Conservation (phyloP, 2,888 invertebrate genomes). For the Cantharis rustica region DNA sequence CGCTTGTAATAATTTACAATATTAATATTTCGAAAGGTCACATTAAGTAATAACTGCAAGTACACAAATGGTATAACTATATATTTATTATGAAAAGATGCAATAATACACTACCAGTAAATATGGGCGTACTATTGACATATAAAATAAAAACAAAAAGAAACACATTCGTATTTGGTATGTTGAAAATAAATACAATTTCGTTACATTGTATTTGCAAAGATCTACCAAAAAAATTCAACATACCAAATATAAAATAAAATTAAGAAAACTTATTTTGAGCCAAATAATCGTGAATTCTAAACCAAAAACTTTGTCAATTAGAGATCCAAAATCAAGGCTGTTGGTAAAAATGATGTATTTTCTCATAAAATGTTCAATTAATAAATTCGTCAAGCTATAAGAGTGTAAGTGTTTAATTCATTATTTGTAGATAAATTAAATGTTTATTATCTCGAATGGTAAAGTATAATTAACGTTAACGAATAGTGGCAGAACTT, state of each 20-base stretch:
- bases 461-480: not conserved
- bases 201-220: not conserved
- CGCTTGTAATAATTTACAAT: not conserved
- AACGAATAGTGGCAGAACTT: not conserved
- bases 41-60: not conserved
- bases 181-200: not conserved
- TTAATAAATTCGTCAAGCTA: not conserved
- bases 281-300: too few relatives aligned
- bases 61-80: not conserved
- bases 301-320: too few relatives aligned
- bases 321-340: too few relatives aligned
- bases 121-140: conserved; percentile 23
- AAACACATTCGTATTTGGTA: conserved; percentile 5
- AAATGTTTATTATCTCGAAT: not conserved
- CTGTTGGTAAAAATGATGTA: not conserved
- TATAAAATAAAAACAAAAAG: conserved; percentile 10
- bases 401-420: not conserved
- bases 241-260: not conserved
- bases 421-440: not conserved
- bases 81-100: conserved; percentile 21
- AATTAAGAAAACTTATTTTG: not conserved
- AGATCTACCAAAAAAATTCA: not conserved
- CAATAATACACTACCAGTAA: conserved; percentile 22
- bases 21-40: not conserved
- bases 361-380: not conserved